These are phyloP conservation scores for Cnemophilus loriae DNA, from an alignment of 2,113 vertebrate genomes.

Conservation along the genomic window DNA sequence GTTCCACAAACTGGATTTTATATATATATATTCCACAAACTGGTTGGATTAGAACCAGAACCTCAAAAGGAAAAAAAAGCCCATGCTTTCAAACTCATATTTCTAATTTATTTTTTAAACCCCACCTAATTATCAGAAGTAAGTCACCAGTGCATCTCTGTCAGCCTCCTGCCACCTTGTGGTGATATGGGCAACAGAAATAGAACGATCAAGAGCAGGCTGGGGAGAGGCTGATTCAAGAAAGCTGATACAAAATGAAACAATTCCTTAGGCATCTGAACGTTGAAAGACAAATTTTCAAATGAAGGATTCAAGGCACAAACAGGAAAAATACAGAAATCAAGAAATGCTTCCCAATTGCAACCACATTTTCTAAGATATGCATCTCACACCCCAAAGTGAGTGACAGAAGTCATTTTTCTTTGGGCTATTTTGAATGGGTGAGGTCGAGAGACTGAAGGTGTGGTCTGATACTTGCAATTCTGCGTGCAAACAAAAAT, in stretches of 20 bases:
- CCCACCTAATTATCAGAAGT: not conserved
- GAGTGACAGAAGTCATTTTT: not conserved
- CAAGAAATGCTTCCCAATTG: not conserved
- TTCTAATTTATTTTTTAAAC: not conserved
- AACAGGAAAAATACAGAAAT: not conserved
- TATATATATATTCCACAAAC: not conserved
- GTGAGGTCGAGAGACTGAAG: not conserved
- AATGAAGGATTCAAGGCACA: not conserved
- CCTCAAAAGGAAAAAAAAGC: not conserved
- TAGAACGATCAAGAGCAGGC: not conserved
- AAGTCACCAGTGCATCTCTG: not conserved
- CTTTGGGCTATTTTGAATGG: not conserved
- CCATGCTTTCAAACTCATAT: not conserved
- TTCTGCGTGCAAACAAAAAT: not conserved
- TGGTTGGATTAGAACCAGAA: not conserved
- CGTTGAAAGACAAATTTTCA: not conserved
- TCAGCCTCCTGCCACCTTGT: conserved; percentile 21
- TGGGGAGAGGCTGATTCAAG: too few relatives aligned
- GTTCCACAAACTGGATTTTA: not conserved
- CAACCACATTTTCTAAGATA: not conserved
- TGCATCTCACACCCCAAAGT: not conserved
- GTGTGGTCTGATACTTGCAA: not conserved
- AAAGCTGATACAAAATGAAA: not conserved
- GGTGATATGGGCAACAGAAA: not conserved
- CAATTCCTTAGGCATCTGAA: not conserved